Base-by-base conservation (phyloP, 2,113 vertebrate genomes). In the Mesitornis unicolor region DNA sequence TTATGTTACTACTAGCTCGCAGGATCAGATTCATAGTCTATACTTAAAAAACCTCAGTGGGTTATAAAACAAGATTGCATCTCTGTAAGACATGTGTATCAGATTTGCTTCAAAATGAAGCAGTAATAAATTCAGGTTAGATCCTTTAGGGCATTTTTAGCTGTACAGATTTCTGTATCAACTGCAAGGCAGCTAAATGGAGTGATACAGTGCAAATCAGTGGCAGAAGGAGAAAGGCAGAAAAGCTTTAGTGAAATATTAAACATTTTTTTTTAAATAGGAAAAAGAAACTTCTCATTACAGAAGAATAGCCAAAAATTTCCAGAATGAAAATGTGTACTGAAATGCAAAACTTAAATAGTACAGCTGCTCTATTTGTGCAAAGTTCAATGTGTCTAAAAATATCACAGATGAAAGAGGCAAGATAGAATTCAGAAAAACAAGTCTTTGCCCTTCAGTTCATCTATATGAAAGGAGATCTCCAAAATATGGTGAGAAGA, bases 11-110 rank as follows among this genome's bases (percentile, higher is more conserved):
- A 73, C 59, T 88, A 47, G 82, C 87, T 96, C 7, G 2, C 59
- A 91, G 95, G 89, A 94, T 97, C 89, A 80, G 84, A 89, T 96
- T 95, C 91, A 31, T 50, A 81, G 70, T 50, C 79, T 90, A 82
- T 77, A 90, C 91, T 96, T 96, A 63, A 86, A 93, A 96, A 94
- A 70, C 59, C 68, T 90, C 79, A 77, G 63, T 74, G 75, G 3
- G 6, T 94, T 94, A 86, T 88, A 88, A 95, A 94, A 77, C 59
- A 90, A 90, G 90, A 94, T 89, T 80, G 50, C 59, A 70, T 80
- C 79, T 95, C 53, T 50, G 20, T 50, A 38, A 86, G 50, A 90
- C 5, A 16, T 7, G 5, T 33, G 14, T 88, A 88, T 93, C 63
- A 86, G 63, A 88, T 86, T 57, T 70, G 36, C 67, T 80, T 83